Conservation (phyloP, 92 coral and sea anemone species). For the Heliopora coerulea region DNA sequence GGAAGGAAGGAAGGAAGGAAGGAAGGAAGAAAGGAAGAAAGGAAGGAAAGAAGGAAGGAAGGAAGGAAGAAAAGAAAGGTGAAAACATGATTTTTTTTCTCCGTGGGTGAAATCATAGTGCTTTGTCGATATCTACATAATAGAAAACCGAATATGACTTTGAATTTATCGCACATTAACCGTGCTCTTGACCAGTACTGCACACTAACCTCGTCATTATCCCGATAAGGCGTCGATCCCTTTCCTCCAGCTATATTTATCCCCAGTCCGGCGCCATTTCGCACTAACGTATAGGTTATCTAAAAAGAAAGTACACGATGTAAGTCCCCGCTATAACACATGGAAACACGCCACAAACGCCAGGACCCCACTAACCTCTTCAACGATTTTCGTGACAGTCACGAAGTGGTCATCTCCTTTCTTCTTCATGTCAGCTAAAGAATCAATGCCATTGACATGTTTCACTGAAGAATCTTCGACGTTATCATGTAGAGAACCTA, state of each 20-base stretch:
- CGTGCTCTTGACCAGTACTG: neutral
- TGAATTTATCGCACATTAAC: too few species aligned
- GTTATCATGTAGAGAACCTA: neutral
- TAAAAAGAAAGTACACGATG: conserved; percentile 21
- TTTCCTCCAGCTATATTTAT: conserved; percentile 97
- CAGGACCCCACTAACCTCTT: conserved; percentile 78
- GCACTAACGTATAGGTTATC: conserved; percentile 93
- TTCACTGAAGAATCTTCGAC: neutral
- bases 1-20: too few species aligned
- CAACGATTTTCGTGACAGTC: conserved; percentile 92
- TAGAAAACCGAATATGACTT: too few species aligned
- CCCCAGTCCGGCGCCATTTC: conserved; percentile 95
- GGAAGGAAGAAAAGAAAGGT: too few species aligned
- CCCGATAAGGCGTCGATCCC: conserved; percentile 96
- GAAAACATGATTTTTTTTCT: too few species aligned
- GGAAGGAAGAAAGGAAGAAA: too few species aligned
- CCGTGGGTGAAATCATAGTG: too few species aligned
- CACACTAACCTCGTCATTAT: conserved; percentile 73
- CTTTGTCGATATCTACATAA: too few species aligned
- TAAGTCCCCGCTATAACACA: too few species aligned
- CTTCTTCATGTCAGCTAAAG: conserved; percentile 34
- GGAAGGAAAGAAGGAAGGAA: too few species aligned
- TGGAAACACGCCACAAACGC: too few species aligned
- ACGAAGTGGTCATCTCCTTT: conserved; percentile 77
- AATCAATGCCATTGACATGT: conserved; percentile 20